Percentiles rank a stretch among this genome's conserved stretches.
Conservation (phyloP, 2,797 vertebrate species). For the Orestias chungarensis region DNA sequence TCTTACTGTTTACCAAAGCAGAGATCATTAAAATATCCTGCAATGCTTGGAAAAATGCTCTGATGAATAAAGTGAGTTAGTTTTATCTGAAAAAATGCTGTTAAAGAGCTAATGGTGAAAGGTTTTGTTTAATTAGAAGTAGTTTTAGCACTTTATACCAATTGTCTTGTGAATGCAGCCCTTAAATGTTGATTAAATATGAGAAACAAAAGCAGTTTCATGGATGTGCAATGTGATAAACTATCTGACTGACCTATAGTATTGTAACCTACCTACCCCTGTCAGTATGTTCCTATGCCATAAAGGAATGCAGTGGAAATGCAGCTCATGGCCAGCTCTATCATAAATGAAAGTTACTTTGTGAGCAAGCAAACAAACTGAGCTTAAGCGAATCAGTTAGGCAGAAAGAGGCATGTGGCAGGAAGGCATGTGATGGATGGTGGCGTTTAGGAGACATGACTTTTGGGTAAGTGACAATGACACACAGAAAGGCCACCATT, state of each 20-base stretch:
- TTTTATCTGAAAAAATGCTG: slow-evolving; percentile 15
- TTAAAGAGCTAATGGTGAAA: not conserved
- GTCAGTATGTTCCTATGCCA: slow-evolving; percentile 27
- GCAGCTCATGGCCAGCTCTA: slow-evolving; percentile 38
- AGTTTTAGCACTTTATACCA: slow-evolving; percentile 12
- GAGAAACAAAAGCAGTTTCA: slow-evolving; percentile 23
- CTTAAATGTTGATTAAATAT: slow-evolving; percentile 12
- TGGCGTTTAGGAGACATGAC: slow-evolving; percentile 75
- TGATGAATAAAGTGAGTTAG: slow-evolving; percentile 21
- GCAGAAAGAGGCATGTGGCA: slow-evolving; percentile 72
- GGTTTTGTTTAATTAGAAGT: not conserved
- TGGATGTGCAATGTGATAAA: not conserved
- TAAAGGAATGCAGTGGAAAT: slow-evolving; percentile 26
- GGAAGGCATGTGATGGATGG: slow-evolving; percentile 80
- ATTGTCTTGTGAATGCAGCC: slow-evolving; percentile 22
- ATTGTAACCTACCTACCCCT: slow-evolving; percentile 11
- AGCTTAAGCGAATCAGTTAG: slow-evolving; percentile 76
- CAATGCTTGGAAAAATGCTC: slow-evolving; percentile 20
- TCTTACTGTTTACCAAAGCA: slow-evolving; percentile 13
- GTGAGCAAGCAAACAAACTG: slow-evolving; percentile 75
- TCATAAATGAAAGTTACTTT: slow-evolving; percentile 80
- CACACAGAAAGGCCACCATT: slow-evolving; percentile 82
- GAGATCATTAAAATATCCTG: slow-evolving; percentile 45
- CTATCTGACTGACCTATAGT: not conserved
- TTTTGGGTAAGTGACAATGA: slow-evolving; percentile 83